Conservation (phyloP, 2,113 vertebrate species). For the Erinaceus europaeus region DNA sequence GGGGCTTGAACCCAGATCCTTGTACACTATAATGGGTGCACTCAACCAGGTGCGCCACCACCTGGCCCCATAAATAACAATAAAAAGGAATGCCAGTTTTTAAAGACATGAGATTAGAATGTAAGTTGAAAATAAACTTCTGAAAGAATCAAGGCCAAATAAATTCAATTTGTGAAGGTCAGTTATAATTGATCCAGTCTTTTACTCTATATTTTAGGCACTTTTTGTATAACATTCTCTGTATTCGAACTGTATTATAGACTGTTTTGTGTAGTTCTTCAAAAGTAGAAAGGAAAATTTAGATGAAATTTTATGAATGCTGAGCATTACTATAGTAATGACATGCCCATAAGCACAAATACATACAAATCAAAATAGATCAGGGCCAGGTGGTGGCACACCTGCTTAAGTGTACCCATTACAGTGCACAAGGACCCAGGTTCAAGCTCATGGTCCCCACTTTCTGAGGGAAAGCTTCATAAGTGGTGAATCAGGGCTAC, state of each 20-base stretch:
- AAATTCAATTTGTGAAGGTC: neutral
- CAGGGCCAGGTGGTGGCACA: too few relatives aligned
- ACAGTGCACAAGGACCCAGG: too few relatives aligned
- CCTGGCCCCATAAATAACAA: too few relatives aligned
- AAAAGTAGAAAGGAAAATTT: conserved; percentile 7
- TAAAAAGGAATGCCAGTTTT: neutral
- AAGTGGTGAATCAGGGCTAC: too few relatives aligned
- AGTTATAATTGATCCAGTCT: neutral
- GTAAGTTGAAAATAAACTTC: neutral
- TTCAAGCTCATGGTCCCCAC: too few relatives aligned
- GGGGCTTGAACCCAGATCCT: too few relatives aligned
- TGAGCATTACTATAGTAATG: conserved; percentile 36
- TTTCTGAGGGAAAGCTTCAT: too few relatives aligned
- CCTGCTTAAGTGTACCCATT: too few relatives aligned
- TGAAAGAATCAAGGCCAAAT: neutral
- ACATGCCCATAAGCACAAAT: conserved; percentile 44
- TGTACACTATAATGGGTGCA: too few relatives aligned
- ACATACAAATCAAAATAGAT: too few relatives aligned
- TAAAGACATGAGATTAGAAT: neutral
- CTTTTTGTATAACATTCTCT: neutral
- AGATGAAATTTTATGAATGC: neutral
- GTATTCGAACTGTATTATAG: neutral
- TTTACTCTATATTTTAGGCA: neutral
- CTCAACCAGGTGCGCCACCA: too few relatives aligned
- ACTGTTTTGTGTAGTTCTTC: neutral